Evolutionary conservation across 2,797 vertebrate genomes (phyloP).

Genomic region (Falco concolor): DNA sequence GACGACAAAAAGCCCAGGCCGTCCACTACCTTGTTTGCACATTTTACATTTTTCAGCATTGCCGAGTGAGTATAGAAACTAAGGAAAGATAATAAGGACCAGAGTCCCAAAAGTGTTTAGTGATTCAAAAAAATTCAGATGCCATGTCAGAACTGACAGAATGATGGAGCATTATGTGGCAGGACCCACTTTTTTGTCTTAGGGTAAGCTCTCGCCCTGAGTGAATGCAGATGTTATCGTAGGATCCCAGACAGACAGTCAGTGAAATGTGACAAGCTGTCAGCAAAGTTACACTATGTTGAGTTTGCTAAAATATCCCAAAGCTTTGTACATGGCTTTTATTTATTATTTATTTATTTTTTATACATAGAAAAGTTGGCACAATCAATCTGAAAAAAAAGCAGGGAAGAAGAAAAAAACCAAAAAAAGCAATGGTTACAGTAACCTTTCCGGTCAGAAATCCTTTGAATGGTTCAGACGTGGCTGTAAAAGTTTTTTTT

Average conservation of each 20-base stretch:
- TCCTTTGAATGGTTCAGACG: not conserved
- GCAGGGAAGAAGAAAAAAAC: not conserved
- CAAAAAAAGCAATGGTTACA: not conserved
- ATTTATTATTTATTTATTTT: not conserved
- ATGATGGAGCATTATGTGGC: slow-evolving; percentile 78
- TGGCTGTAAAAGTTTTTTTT: slow-evolving; percentile 31
- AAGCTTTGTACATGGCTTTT: slow-evolving; percentile 67
- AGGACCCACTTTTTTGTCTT: slow-evolving; percentile 81
- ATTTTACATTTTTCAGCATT: slow-evolving; percentile 82
- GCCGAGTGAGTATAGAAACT: slow-evolving; percentile 73
- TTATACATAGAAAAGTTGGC: slow-evolving; percentile 17
- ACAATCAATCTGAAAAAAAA: not conserved
- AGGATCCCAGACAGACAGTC: slow-evolving; percentile 83
- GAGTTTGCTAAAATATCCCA: slow-evolving; percentile 80
- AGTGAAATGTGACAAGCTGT: slow-evolving; percentile 85
- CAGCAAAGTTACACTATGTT: slow-evolving; percentile 81
- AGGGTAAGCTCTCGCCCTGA: slow-evolving; percentile 87
- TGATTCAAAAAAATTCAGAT: slow-evolving; percentile 84
- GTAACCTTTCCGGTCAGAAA: not conserved
- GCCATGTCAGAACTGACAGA: slow-evolving; percentile 82
- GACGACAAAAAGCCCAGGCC: slow-evolving; percentile 78
- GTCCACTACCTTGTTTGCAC: slow-evolving; percentile 81
- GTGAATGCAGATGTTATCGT: slow-evolving; percentile 96
- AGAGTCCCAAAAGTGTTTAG: slow-evolving; percentile 84
- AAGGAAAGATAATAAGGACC: slow-evolving; percentile 80